phyloP scores from a whole-genome alignment of 2,888 invertebrate species.

The Myathropa florea region DNA sequence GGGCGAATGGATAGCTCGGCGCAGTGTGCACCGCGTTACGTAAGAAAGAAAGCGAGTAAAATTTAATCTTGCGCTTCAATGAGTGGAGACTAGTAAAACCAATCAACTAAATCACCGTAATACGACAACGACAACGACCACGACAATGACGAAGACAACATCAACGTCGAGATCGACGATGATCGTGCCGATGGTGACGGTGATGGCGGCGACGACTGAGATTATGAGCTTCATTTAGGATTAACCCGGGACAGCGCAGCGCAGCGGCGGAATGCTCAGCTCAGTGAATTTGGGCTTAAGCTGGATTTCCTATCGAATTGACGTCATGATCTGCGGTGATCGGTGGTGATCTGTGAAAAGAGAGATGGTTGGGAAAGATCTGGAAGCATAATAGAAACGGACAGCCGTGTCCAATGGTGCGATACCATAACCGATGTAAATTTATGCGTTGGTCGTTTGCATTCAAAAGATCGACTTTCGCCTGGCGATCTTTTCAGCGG shows the following conservation, averaged over 20 bases:
- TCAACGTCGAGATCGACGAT: not conserved
- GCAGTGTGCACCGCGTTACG: slow-evolving; percentile 42
- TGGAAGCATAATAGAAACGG: not conserved
- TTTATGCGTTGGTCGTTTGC: slow-evolving; percentile 29
- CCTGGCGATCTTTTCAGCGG: not conserved
- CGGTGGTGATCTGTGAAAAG: not conserved
- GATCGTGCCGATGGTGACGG: too few species aligned
- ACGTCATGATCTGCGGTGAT: not conserved
- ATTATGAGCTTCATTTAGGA: slow-evolving; percentile 41
- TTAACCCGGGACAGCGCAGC: not conserved
- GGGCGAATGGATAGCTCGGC: slow-evolving; percentile 26
- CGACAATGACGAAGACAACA: not conserved
- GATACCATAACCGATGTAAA: slow-evolving; percentile 23
- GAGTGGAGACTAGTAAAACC: slow-evolving; percentile 68
- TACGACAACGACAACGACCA: slow-evolving; percentile 42
- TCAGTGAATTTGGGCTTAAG: not conserved
- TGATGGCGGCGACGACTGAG: slow-evolving; percentile 8
- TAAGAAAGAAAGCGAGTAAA: slow-evolving; percentile 68
- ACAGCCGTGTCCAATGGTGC: slow-evolving; percentile 9
- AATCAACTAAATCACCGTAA: slow-evolving; percentile 69
- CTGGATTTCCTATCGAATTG: not conserved
- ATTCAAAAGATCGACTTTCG: slow-evolving; percentile 36
- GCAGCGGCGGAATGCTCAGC: not conserved
- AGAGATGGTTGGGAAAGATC: not conserved
- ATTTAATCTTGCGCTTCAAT: slow-evolving; percentile 70